phyloP scores from a whole-genome alignment of 2,797 vertebrate genomes.

The Cynodonichthys magdalenae region DNA sequence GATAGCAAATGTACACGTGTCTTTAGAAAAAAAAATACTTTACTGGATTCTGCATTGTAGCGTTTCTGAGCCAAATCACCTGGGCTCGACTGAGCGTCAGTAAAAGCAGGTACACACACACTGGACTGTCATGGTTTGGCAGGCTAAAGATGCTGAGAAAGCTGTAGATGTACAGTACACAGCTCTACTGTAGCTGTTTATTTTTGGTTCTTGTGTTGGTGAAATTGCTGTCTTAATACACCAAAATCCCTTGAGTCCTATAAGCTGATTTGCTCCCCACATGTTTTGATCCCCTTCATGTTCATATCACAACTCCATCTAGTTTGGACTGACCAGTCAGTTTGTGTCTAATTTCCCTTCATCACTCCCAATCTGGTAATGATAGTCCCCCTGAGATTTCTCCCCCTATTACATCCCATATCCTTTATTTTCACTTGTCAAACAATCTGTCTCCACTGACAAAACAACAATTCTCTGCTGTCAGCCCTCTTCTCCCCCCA shows the following conservation, averaged over 20 bases:
- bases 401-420: slow-evolving; percentile 24
- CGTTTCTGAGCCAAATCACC: not conserved
- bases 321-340: slow-evolving; percentile 45
- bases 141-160: not conserved
- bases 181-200: slow-evolving; percentile 18
- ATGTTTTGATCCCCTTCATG: slow-evolving; percentile 56
- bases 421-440: slow-evolving; percentile 46
- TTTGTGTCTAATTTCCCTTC: slow-evolving; percentile 46
- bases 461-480: slow-evolving; percentile 32
- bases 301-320: slow-evolving; percentile 41
- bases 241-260: slow-evolving; percentile 37
- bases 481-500: slow-evolving; percentile 36
- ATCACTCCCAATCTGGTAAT: slow-evolving; percentile 30
- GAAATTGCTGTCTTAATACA: slow-evolving; percentile 25
- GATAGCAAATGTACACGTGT: not conserved
- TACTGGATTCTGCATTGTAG: not conserved
- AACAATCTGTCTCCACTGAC: slow-evolving; percentile 51
- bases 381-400: slow-evolving; percentile 31
- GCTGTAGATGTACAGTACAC: not conserved
- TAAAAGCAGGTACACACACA: slow-evolving; percentile 26
- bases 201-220: slow-evolving; percentile 21
- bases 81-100: slow-evolving; percentile 20
- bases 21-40: slow-evolving; percentile 9
- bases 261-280: slow-evolving; percentile 58
- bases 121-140: slow-evolving; percentile 38